These are phyloP conservation scores for Merodon equestris DNA, from an alignment of 2,888 invertebrate genomes.

Conservation along the genomic window DNA sequence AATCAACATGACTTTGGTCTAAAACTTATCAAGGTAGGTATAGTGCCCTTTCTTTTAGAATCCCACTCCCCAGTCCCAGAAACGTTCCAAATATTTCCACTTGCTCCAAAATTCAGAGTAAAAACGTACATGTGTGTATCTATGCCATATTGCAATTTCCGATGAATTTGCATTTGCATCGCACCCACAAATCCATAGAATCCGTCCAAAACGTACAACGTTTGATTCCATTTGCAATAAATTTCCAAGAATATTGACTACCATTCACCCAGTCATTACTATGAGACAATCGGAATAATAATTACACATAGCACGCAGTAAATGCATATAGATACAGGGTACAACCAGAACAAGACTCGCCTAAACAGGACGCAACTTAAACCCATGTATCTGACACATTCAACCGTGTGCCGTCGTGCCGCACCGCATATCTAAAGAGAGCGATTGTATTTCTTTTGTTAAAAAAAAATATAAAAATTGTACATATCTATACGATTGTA, in stretches of 20 bases:
- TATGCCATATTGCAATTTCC: no score
- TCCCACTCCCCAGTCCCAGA: no score
- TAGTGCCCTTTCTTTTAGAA: no score
- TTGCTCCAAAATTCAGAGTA: no score
- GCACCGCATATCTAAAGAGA: conserved; percentile 62
- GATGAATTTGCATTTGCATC: no score
- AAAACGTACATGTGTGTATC: no score
- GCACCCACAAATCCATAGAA: neutral
- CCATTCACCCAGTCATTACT: conserved; percentile 14
- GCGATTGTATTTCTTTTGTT: conserved; percentile 55
- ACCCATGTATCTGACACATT: conserved; percentile 45
- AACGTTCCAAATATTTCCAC: no score
- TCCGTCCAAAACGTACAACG: neutral
- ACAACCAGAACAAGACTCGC: conserved; percentile 1
- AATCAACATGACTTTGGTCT: no score
- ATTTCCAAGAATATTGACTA: conserved; percentile 33
- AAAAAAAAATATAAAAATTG: conserved; percentile 3
- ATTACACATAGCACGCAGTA: conserved; percentile 19
- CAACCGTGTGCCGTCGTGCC: conserved; percentile 21
- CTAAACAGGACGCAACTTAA: conserved; percentile 37
- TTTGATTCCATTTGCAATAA: conserved; percentile 17
- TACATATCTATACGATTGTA: no score
- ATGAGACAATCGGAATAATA: conserved; percentile 15
- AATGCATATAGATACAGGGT: neutral
- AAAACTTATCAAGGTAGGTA: no score